These are phyloP conservation scores for Eurypyga helias DNA, from an alignment of 2,113 vertebrate genomes.

Conservation along the genomic window DNA sequence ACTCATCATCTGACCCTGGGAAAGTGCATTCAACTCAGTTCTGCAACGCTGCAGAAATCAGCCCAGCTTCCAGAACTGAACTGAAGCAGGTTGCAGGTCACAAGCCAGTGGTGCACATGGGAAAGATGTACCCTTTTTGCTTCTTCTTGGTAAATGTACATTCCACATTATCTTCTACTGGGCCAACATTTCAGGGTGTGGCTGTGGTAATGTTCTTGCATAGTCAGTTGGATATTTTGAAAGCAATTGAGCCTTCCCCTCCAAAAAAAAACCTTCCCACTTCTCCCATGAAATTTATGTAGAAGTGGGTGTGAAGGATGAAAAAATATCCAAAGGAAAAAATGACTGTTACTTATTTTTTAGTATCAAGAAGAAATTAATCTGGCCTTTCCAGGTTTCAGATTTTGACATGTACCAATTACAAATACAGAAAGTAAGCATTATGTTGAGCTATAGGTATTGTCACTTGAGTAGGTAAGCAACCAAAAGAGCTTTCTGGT, in stretches of 20 bases:
- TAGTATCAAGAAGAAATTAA: neutral
- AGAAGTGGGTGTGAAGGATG: neutral
- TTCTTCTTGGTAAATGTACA: neutral
- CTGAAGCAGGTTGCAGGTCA: neutral
- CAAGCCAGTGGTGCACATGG: neutral
- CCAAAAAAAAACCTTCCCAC: neutral
- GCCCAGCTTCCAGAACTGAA: neutral
- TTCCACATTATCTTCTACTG: neutral
- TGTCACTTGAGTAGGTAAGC: neutral
- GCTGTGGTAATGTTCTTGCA: neutral
- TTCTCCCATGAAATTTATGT: neutral
- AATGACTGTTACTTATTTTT: neutral
- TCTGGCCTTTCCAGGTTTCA: neutral
- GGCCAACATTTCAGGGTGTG: neutral
- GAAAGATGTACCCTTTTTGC: neutral
- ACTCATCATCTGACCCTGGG: neutral
- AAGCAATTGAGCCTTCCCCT: neutral
- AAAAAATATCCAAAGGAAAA: neutral
- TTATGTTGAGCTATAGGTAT: neutral
- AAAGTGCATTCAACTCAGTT: neutral
- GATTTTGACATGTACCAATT: neutral
- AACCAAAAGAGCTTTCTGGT: neutral
- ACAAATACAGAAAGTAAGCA: neutral
- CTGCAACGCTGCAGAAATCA: neutral
- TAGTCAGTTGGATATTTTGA: neutral